A percentile compares a stretch with the other conserved stretches of the same genome.
Conservation (phyloP, 92 coral and sea anemone species). For the Epizoanthus stellaris region DNA sequence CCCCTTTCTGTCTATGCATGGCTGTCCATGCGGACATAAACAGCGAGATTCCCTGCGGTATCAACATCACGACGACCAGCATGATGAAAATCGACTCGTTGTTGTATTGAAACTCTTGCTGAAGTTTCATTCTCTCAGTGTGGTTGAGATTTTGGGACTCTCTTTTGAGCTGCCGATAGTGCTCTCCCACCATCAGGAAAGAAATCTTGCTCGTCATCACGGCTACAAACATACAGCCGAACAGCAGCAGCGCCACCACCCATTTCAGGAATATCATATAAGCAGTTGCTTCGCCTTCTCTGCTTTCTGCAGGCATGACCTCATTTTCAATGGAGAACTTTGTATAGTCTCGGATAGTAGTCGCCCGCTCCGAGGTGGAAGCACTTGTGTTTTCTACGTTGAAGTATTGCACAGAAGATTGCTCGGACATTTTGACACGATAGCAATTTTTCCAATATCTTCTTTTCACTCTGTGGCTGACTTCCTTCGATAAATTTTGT, state of each 20-base stretch:
- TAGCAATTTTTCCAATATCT: too few relatives aligned
- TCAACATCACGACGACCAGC: neutral
- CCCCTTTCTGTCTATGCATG: conserved; percentile 28
- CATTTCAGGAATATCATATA: conserved; percentile 30
- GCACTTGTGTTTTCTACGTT: conserved; percentile 10
- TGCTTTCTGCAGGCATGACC: conserved; percentile 29
- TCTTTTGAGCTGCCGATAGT: conserved; percentile 12
- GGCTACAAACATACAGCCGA: conserved; percentile 30
- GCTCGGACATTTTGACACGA: conserved; percentile 20
- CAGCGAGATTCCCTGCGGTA: conserved; percentile 36
- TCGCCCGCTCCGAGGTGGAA: neutral
- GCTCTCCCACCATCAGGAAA: conserved; percentile 31
- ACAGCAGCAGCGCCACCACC: conserved; percentile 24
- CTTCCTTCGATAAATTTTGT: neutral
- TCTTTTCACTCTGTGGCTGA: neutral
- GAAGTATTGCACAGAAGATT: neutral
- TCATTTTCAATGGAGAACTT: conserved; percentile 38
- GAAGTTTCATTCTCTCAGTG: conserved; percentile 4
- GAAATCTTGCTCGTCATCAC: conserved; percentile 31
- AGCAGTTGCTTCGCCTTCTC: conserved; percentile 26
- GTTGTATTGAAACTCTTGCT: conserved; percentile 18
- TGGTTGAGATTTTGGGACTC: conserved; percentile 13
- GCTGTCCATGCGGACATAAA: conserved; percentile 43
- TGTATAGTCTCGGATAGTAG: conserved; percentile 7
- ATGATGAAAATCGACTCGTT: conserved; percentile 28